phyloP scores from a whole-genome alignment of 2,888 invertebrate species.

The Drosophila kambysellisi region DNA sequence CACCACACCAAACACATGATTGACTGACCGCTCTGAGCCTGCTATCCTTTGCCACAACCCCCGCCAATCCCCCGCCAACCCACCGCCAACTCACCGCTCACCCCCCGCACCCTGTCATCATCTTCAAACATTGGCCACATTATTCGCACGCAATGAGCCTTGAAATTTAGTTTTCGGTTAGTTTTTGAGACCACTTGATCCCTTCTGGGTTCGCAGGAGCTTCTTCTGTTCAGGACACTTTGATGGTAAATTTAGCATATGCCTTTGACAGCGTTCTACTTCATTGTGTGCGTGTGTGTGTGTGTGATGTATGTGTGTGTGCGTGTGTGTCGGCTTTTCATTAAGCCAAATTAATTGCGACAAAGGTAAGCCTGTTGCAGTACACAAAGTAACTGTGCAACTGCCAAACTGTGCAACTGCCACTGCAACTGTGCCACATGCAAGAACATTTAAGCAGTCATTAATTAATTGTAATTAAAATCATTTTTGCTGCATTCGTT shows the following conservation, averaged over 20 bases:
- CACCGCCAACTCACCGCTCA: slow-evolving; percentile 4
- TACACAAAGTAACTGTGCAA: slow-evolving; percentile 26
- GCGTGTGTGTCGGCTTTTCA: slow-evolving; percentile 20
- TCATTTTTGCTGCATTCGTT: slow-evolving; percentile 56
- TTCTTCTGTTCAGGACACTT: slow-evolving; percentile 58
- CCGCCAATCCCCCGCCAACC: neutral
- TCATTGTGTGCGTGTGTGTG: slow-evolving; percentile 22
- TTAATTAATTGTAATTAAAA: slow-evolving; percentile 81
- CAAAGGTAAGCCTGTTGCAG: slow-evolving; percentile 54
- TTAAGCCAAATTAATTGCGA: slow-evolving; percentile 66
- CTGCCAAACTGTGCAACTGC: slow-evolving; percentile 16
- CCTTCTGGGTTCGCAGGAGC: slow-evolving; percentile 46
- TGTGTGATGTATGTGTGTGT: neutral
- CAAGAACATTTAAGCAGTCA: slow-evolving; percentile 62
- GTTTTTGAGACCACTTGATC: slow-evolving; percentile 65
- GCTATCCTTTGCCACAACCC: slow-evolving; percentile 22
- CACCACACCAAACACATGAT: slow-evolving; percentile 24
- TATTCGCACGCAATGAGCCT: slow-evolving; percentile 80
- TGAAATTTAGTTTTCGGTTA: slow-evolving; percentile 80
- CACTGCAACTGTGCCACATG: slow-evolving; percentile 32
- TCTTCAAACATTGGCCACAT: slow-evolving; percentile 70
- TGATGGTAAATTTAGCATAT: slow-evolving; percentile 65
- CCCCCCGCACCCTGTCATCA: neutral
- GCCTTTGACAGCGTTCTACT: slow-evolving; percentile 59
- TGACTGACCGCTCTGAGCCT: slow-evolving; percentile 26